These are phyloP conservation scores for Aporophyla lueneburgensis DNA, from an alignment of 2,888 invertebrate species.

Conservation along the genomic window DNA sequence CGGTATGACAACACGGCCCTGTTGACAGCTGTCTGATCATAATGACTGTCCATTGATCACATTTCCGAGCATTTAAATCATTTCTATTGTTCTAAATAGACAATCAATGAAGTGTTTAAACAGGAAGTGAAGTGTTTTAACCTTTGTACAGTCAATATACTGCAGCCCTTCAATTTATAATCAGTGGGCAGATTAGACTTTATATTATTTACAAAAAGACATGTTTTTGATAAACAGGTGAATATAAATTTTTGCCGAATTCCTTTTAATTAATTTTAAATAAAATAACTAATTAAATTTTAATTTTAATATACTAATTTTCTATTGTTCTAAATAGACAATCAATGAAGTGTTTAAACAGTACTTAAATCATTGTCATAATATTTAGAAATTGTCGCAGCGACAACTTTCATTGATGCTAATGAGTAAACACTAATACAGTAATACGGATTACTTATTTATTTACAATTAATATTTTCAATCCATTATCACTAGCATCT, in stretches of 20 bases:
- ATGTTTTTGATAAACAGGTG: no score
- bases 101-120: slow-evolving; percentile 50
- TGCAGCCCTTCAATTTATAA: no score
- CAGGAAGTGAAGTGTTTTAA: no score
- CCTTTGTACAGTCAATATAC: no score
- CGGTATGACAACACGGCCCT: slow-evolving; percentile 32
- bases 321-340: slow-evolving; percentile 52
- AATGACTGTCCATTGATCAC: slow-evolving; percentile 32
- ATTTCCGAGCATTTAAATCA: slow-evolving; percentile 53
- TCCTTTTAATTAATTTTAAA: no score
- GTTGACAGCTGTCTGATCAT: slow-evolving; percentile 6
- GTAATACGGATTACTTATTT: background rate
- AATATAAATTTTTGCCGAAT: no score
- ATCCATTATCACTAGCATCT: background rate
- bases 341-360: slow-evolving; percentile 47
- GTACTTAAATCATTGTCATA: slow-evolving; percentile 26
- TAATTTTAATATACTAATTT: no score
- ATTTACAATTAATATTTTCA: background rate
- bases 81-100: slow-evolving; percentile 50
- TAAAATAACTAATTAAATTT: no score
- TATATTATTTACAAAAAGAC: no score
- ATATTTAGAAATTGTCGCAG: slow-evolving; percentile 34
- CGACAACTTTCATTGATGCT: slow-evolving; percentile 28
- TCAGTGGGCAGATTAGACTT: no score
- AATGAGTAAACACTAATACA: slow-evolving; percentile 1